Evolutionary conservation across 2,888 invertebrate genomes (phyloP), one percentile per base, ranked within the genome.

Genomic region (Drosophila affinis): DNA sequence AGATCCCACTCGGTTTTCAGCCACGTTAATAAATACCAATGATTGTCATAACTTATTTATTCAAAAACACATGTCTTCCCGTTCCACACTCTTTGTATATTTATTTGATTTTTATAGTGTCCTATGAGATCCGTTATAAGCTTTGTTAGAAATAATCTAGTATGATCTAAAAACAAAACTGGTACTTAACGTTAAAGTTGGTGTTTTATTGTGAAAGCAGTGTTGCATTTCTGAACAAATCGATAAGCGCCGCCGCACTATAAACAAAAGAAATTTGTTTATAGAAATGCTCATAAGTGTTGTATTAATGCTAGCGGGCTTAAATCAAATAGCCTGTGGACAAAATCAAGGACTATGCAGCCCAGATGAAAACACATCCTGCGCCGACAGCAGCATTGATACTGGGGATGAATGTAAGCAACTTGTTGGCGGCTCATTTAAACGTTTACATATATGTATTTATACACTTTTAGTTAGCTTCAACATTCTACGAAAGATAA

Each of bases 401-500:
- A 9, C 52, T 6, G 44, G 48, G 3, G 44, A 67, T 24, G 71
- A 72, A 12, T 56, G 87, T 84, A 69, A 54, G 69, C 55, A 39
- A 51, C 46, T 46, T 48, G 52, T 53, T 65, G 65, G 58, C 48
- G 44, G 24, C 46, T 53, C n/a, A n/a, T 1, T 29, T 29, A 29
- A 9, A 14, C 14, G 6, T 39, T 39, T n/a, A 7, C 18, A 24
- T 46, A 69, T 67, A 44, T 18, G n/a, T 1, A 4, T 0, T 21
- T 10, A 3, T 3, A 3, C n/a, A 39, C n/a, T n/a, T 59, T 14
- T 48, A 90, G 89, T 76, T 24, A 51, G 71, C 5, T 86, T 85
- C 44, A 62, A 92, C 72, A 88, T 93, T 62, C 90, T 92, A 1
- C 88, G 91, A 48, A 84, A 92, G 52, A 94, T 96, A 64, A 87